Evolutionary conservation across 2,797 vertebrate species (phyloP), one percentile per base, ranked within the genome.

Genomic region (Salarias fasciatus): DNA sequence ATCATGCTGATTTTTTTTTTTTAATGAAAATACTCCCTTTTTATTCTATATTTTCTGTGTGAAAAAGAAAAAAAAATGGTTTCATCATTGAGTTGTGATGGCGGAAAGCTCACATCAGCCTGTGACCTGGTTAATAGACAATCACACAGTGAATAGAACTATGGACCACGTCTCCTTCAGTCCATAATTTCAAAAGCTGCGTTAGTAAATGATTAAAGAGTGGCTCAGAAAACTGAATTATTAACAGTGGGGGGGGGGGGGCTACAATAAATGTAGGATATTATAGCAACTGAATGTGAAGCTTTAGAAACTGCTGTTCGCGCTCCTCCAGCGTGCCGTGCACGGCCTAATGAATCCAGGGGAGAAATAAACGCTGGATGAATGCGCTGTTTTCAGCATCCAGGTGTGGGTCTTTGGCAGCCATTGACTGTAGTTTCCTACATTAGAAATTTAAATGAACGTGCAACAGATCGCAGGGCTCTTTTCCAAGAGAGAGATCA

Each of bases 191-290:
- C 80, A 87, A 84, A 90, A 82, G 84, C 69, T 51, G 35, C 1
- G 15, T 68, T 88, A 63, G 88, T 90, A 85, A 91, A 92, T 91
- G 83, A 92, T 92, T 90, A 70, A 86, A 85, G 57, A 80, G 64
- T 57, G 67, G 57, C 44, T 70, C 57, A 65, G 64, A 80, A 72
- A 80, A 77, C 83, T 18, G 41, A 80, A 81, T 83, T 86, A 74
- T 79, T 76, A 83, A 85, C 83, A 65, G 36, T 43, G 18, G n/a
- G n/a, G n/a, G n/a, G n/a, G n/a, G 43, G 42, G 18, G 18, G 18
- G 12, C 50, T 38, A 18, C 52, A 42, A 15, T 63, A 24, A 55
- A 70, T 66, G 35, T 52, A 58, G 59, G 53, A 71, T 67, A 42
- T 58, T 55, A 35, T 52, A 56, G 55, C 18, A 72, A 18, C 10